A percentile compares a stretch with the other conserved stretches of the same genome.
These are phyloP conservation scores for Pipistrellus pygmaeus DNA, from an alignment of 2,797 vertebrate species.

Conservation along the genomic window DNA sequence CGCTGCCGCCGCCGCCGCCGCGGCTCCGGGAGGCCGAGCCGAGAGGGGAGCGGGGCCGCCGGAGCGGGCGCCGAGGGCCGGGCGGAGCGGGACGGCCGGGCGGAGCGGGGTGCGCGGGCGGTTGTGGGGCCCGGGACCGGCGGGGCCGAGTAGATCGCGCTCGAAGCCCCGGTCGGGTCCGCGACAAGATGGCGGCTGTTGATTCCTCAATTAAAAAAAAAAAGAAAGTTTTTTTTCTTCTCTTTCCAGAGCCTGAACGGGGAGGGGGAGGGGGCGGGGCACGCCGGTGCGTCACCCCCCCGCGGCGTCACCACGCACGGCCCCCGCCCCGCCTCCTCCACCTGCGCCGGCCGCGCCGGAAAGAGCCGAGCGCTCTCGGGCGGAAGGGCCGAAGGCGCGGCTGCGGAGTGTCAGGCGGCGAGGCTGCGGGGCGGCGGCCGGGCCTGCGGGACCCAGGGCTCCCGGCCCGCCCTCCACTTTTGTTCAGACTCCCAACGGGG, in stretches of 20 bases:
- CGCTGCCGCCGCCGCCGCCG: slow-evolving; percentile 79
- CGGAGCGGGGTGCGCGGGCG: slow-evolving; percentile 83
- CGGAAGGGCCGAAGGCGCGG: slow-evolving; percentile 57
- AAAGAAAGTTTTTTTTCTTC: slow-evolving; percentile 89
- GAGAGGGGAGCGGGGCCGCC: slow-evolving; percentile 80
- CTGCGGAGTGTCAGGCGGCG: background rate
- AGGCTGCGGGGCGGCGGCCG: background rate
- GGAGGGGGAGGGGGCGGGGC: slow-evolving; percentile 88
- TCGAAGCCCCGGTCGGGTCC: slow-evolving; percentile 89
- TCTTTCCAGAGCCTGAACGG: slow-evolving; percentile 89
- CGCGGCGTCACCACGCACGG: slow-evolving; percentile 85
- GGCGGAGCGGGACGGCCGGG: slow-evolving; percentile 83
- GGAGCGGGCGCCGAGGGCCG: slow-evolving; percentile 83
- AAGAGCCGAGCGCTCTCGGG: slow-evolving; percentile 76
- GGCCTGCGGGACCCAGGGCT: background rate
- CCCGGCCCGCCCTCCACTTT: background rate
- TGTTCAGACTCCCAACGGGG: slow-evolving; percentile 18
- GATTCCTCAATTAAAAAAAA: slow-evolving; percentile 97
- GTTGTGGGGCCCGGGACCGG: slow-evolving; percentile 83
- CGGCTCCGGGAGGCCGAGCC: slow-evolving; percentile 81
- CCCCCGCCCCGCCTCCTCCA: slow-evolving; percentile 81
- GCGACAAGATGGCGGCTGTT: slow-evolving; percentile 99
- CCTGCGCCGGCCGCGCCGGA: slow-evolving; percentile 82
- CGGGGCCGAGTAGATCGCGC: slow-evolving; percentile 86
- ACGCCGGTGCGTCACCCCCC: slow-evolving; percentile 86